phyloP scores from a whole-genome alignment of 2,888 invertebrate species.

The Caenorhabditis japonica region DNA sequence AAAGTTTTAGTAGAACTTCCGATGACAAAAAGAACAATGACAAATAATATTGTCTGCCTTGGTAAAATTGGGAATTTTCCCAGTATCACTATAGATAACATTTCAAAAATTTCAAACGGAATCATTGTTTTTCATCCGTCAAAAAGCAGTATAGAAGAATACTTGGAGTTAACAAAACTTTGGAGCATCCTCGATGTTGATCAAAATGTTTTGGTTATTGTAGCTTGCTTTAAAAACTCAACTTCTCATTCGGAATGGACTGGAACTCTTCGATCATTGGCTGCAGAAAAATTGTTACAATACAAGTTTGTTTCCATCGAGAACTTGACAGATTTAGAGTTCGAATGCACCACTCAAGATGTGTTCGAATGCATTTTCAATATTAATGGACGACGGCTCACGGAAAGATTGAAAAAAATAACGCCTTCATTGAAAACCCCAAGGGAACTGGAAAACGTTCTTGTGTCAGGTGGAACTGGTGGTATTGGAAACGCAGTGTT shows the following conservation, averaged over 20 bases:
- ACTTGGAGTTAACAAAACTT: conserved; percentile 32
- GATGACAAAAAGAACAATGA: not conserved
- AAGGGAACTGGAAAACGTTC: conserved; percentile 7
- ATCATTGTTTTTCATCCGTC: conserved; percentile 25
- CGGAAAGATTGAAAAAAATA: conserved; percentile 42
- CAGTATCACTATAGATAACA: conserved; percentile 4
- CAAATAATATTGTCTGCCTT: conserved; percentile 6
- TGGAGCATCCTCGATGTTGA: conserved; percentile 42
- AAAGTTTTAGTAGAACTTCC: conserved; percentile 10
- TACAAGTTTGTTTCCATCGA: conserved; percentile 59
- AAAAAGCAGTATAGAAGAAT: conserved; percentile 11
- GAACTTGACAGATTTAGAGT: conserved; percentile 28
- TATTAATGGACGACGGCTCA: conserved; percentile 32
- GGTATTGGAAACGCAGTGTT: conserved; percentile 64
- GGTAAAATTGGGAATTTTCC: conserved; percentile 14
- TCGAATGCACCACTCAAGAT: conserved; percentile 33
- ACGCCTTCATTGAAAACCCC: not conserved
- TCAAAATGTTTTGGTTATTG: conserved; percentile 13
- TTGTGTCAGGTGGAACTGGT: conserved; percentile 68
- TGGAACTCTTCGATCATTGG: conserved; percentile 55
- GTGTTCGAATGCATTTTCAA: conserved; percentile 57
- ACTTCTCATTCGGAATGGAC: conserved; percentile 58
- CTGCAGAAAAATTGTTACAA: conserved; percentile 50
- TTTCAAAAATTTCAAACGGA: conserved; percentile 12
- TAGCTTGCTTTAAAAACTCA: conserved; percentile 46